These are phyloP conservation scores for Batillaria attramentaria DNA, from an alignment of 1,140 invertebrate species.

Conservation along the genomic window DNA sequence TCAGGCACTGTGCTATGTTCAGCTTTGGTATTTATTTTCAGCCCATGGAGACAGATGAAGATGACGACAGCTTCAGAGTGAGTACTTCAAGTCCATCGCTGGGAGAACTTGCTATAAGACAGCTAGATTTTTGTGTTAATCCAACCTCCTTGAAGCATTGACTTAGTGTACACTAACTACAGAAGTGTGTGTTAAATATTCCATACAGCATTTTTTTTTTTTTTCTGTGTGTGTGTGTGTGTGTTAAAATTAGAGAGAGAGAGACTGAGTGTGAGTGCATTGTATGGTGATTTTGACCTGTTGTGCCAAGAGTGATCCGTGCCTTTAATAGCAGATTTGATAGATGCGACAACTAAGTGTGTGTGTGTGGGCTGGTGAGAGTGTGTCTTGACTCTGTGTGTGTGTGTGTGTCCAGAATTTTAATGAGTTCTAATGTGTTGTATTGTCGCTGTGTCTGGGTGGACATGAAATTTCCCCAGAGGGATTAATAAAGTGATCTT, in stretches of 20 bases:
- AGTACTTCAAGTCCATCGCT: slow-evolving; percentile 9
- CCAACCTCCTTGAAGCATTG: too few relatives aligned
- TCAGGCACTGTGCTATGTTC: too few relatives aligned
- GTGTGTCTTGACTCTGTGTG: background rate
- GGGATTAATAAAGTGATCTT: too few relatives aligned
- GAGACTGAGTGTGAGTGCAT: background rate
- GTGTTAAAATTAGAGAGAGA: background rate
- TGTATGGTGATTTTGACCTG: background rate
- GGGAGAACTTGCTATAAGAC: too few relatives aligned
- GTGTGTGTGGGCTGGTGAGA: background rate
- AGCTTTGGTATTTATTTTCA: too few relatives aligned
- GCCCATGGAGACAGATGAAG: slow-evolving; percentile 43
- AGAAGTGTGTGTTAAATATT: background rate
- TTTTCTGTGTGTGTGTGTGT: background rate
- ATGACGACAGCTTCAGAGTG: slow-evolving; percentile 39
- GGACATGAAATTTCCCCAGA: too few relatives aligned
- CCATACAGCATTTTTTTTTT: background rate
- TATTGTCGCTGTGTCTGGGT: too few relatives aligned
- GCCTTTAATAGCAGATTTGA: too few relatives aligned
- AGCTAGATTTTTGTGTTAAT: background rate
- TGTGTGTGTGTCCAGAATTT: background rate
- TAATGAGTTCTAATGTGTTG: too few relatives aligned
- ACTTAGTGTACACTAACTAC: background rate
- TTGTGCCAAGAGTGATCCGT: background rate
- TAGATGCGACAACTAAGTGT: too few relatives aligned